Evolutionary conservation across 2,113 vertebrate species (phyloP), one percentile per base, ranked within the genome.

Genomic region (Salvator merianae): DNA sequence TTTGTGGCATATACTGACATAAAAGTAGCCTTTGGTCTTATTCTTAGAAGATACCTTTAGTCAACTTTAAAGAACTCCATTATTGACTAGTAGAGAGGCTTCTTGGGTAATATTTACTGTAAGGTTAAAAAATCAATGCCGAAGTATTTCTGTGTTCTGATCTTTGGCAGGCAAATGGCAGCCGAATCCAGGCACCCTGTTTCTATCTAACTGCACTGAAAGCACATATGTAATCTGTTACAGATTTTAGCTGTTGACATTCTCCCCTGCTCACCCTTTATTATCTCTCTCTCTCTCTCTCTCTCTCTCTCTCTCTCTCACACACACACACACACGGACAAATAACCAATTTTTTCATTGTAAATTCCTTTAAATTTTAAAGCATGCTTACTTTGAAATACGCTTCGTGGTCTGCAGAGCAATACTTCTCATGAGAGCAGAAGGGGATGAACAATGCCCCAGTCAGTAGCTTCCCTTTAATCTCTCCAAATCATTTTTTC

Each of bases 111-210:
- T 83, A 63, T 75, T 75, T 76, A 66, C 62, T 68, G 16, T 1
- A 14, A 16, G 14, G 59, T 83, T 83, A 76, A 83, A 36, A 83
- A 53, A 83, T 83, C 82, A 75, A 66, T 75, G 59, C 40, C 34
- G 32, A 76, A 68, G 32, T 53, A 3, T 76, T 22, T 83, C 38
- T 50, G 30, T 47, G 38, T 75, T 75, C 81, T 65, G 71, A 65
- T 28, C 5, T 30, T 65, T 62, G 24, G n/a, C 28, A 74, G 59
- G 10, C 40, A 50, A 75, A 75, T 36, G 62, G 71, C 13, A 76
- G 24, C 62, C 50, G 40, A 40, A 43, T 68, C n/a, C 53, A 34
- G 62, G n/a, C 43, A 83, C 26, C 53, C 47, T 50, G 30, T 82
- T 72, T 62, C 69, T 70, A 63, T 40, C 59, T 50, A 66, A 68